Percentiles rank a stretch among this genome's conserved stretches.
These are phyloP conservation scores for Morbakka virulenta DNA, from an alignment of 30 jellyfish, hydroid and myxozoan species.

Conservation along the genomic window DNA sequence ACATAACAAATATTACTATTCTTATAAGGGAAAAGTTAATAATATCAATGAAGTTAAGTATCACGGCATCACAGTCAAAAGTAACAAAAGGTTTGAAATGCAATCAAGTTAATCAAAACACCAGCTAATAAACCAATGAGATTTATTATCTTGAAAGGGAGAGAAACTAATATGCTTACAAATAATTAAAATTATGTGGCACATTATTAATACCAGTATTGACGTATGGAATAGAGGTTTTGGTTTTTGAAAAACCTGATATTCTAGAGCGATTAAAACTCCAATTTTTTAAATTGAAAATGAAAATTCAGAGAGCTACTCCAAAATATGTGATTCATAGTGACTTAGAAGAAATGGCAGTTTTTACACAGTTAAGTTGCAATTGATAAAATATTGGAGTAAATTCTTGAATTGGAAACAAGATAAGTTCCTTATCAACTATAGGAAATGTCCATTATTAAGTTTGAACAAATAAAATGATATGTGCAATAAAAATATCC, in stretches of 20 bases:
- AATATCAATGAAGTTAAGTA: neutral
- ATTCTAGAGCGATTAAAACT: neutral
- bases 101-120: constrained; percentile 3
- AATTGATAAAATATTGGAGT: no score
- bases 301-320: neutral
- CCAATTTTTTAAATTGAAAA: neutral
- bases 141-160: constrained; percentile 1
- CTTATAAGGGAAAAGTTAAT: constrained; percentile 9
- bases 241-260: constrained; percentile 18
- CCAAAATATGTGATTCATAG: no score
- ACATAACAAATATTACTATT: no score
- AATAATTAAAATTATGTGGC: constrained; percentile 7
- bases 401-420: no score
- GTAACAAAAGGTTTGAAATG: constrained; percentile 12
- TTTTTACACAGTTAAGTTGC: no score
- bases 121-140: constrained; percentile 30
- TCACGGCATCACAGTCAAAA: constrained; percentile 5
- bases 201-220: neutral
- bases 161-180: neutral
- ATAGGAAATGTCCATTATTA: no score
- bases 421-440: no score
- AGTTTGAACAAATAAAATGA: no score
- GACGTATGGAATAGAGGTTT: constrained; percentile 15
- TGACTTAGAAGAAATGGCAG: no score
- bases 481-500: no score